phyloP scores from a whole-genome alignment of 2,113 vertebrate species.

The Zingel zingel region DNA sequence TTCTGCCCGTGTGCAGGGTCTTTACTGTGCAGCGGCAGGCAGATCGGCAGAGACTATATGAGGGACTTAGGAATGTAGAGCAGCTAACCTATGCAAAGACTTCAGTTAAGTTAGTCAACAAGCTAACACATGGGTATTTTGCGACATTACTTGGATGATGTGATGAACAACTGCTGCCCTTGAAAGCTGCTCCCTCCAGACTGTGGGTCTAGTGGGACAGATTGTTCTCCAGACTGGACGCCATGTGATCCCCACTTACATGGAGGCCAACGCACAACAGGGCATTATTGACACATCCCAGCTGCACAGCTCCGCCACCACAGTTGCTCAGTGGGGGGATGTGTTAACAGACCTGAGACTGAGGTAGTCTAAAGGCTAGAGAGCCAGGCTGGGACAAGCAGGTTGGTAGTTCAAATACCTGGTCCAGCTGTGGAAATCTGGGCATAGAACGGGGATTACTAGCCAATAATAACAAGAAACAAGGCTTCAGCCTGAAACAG shows the following conservation, averaged over 20 bases:
- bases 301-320: slow-evolving; percentile 65
- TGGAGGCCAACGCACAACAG: slow-evolving; percentile 66
- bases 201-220: slow-evolving; percentile 40
- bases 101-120: slow-evolving; percentile 57
- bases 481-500: slow-evolving; percentile 34
- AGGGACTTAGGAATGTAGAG: slow-evolving; percentile 50
- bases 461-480: slow-evolving; percentile 23
- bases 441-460: background rate
- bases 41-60: slow-evolving; percentile 3
- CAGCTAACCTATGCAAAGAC: slow-evolving; percentile 57
- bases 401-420: slow-evolving; percentile 30
- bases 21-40: slow-evolving; percentile 25
- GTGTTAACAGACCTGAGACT: slow-evolving; percentile 23
- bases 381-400: background rate
- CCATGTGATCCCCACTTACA: slow-evolving; percentile 64
- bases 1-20: background rate
- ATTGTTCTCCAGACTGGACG: slow-evolving; percentile 55
- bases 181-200: slow-evolving; percentile 61
- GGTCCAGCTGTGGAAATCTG: slow-evolving; percentile 28
- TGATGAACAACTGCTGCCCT: slow-evolving; percentile 77
- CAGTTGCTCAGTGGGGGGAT: slow-evolving; percentile 69
- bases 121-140: slow-evolving; percentile 67
- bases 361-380: slow-evolving; percentile 20
- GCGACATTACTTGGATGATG: slow-evolving; percentile 30
- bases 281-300: slow-evolving; percentile 74